Evolutionary conservation across 2,888 invertebrate genomes (phyloP).

Genomic region (Dicyrtomina minuta): DNA sequence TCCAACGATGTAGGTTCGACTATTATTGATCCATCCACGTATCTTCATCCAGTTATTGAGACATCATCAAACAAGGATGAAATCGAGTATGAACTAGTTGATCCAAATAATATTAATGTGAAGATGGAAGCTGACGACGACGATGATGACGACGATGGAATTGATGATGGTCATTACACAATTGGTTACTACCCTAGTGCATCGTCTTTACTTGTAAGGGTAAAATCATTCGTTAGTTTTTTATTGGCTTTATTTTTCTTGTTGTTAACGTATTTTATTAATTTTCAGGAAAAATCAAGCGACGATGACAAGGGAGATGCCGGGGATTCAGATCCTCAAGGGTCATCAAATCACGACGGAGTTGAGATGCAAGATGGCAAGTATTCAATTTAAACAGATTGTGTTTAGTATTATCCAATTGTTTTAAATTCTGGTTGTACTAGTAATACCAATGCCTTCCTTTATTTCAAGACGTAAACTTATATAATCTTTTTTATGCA

Average conservation of each 20-base stretch:
- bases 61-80: conserved; percentile 43
- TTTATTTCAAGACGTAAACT: no score
- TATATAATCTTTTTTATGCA: no score
- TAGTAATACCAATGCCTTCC: no score
- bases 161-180: conserved; percentile 48
- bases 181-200: conserved; percentile 52
- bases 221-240: background rate
- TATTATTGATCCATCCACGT: conserved; percentile 43
- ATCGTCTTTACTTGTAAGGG: conserved; percentile 49
- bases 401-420: background rate
- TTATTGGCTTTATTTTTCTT: background rate
- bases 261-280: background rate
- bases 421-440: background rate
- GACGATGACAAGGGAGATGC: conserved; percentile 50
- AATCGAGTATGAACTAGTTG: conserved; percentile 48
- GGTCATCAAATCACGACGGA: conserved; percentile 49
- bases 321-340: conserved; percentile 50
- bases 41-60: conserved; percentile 51
- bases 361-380: conserved; percentile 53
- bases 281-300: conserved; percentile 51
- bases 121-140: conserved; percentile 53
- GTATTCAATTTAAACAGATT: conserved; percentile 26
- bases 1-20: conserved; percentile 36
- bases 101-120: conserved; percentile 42
- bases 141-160: conserved; percentile 52